Conservation (phyloP, 1,140 invertebrate genomes). For the Agrypnia vestita region DNA sequence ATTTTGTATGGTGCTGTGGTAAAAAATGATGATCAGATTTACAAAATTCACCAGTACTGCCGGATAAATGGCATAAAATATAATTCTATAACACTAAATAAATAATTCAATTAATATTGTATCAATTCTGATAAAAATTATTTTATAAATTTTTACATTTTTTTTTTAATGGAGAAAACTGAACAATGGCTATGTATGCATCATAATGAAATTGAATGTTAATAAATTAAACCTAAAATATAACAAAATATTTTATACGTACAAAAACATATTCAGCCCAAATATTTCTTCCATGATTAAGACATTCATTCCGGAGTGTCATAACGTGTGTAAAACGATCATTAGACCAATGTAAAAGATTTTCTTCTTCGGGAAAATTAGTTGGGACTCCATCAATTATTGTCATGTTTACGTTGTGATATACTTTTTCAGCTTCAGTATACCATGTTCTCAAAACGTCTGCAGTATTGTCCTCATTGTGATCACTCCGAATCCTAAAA, state of each 20-base stretch:
- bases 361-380: slow-evolving; percentile 77
- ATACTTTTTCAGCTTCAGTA: slow-evolving; percentile 74
- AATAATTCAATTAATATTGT: no score
- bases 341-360: slow-evolving; percentile 82
- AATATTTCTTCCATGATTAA: slow-evolving; percentile 80
- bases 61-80: no score
- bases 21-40: no score
- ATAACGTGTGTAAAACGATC: slow-evolving; percentile 89
- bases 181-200: no score
- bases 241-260: slow-evolving; percentile 63
- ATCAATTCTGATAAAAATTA: no score
- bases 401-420: slow-evolving; percentile 82
- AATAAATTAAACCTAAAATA: no score
- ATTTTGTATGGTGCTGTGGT: no score
- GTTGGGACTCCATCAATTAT: slow-evolving; percentile 67
- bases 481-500: slow-evolving; percentile 89
- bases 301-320: slow-evolving; percentile 83
- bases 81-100: no score
- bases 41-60: no score
- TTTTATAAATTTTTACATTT: no score
- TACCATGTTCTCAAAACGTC: slow-evolving; percentile 86
- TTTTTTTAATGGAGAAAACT: no score
- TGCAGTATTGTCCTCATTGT: slow-evolving; percentile 86
- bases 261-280: slow-evolving; percentile 93
- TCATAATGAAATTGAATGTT: no score